Conservation (phyloP, 2,113 vertebrate genomes). For the Dasyornis broadbenti region DNA sequence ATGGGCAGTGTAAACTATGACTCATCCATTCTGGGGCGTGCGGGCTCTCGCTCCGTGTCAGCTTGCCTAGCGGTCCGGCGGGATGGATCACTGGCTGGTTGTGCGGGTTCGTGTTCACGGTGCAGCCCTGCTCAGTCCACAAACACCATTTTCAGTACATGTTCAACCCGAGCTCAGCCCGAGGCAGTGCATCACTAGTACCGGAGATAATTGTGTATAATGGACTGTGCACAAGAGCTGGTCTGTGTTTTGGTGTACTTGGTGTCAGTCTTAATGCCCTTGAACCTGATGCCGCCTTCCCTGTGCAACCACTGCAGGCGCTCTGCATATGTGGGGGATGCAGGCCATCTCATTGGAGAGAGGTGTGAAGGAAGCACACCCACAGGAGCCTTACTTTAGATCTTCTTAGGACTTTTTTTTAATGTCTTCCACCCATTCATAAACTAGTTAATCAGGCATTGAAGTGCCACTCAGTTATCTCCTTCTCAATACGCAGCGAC, state of each 20-base stretch:
- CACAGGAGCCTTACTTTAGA: accelerated
- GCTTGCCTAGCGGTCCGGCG: neutral
- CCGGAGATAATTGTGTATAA: accelerated
- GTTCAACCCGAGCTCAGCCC: neutral
- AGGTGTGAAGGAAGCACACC: neutral
- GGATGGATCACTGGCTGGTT: accelerated
- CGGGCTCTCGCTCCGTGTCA: neutral
- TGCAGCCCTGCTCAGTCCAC: accelerated
- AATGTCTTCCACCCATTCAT: neutral
- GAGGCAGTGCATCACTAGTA: accelerated
- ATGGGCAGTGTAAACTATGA: neutral
- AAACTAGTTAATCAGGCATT: neutral
- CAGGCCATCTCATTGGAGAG: accelerated
- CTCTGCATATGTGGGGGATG: accelerated
- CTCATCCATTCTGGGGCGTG: neutral
- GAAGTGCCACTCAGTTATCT: neutral
- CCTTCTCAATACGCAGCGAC: neutral
- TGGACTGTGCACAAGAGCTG: neutral
- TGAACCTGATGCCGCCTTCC: neutral
- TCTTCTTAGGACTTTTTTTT: neutral
- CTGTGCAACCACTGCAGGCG: neutral
- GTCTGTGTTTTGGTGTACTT: neutral
- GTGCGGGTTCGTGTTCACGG: neutral
- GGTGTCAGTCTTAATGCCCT: neutral
- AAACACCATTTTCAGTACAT: accelerated